Evolutionary conservation across 2,888 invertebrate species (phyloP), one percentile per base, ranked within the genome.

Genomic region (Amblyjoppa fuscipennis): DNA sequence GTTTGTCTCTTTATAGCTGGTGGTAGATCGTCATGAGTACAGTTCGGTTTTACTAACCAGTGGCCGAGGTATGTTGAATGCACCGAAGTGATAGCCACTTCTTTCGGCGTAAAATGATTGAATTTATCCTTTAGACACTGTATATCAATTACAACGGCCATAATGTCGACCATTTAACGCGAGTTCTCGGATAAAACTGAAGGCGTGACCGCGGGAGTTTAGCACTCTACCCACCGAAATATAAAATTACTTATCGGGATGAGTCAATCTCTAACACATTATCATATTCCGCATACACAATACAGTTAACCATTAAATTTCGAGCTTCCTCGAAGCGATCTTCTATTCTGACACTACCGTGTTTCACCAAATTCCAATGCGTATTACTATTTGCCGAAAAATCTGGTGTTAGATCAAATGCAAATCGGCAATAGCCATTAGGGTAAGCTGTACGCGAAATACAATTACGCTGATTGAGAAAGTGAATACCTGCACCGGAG

Each of bases 381-480:
- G 31, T 31, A 31, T 53, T 53, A n/a, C 53, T 53, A 16, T 53
- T 53, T 53, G 53, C 53, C 53, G 53, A 53, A 53, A 53, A n/a
- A 53, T 53, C 53, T 0, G 53, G 53, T n/a, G 53, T 53, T 16
- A 53, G 20, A 5, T 53, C 53, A n/a, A 53, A 31, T 31, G 31
- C 31, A 31, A 31, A 31, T 31, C 3, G 31, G 3, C 31, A 31
- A 3, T 31, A 31, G 84, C 83, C 61, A 89, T 91, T 9, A 92
- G 68, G 0, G 89, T 90, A 51, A 90, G 88, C 75, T 91, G 92
- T 3, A 89, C 88, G 81, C 61, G 90, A 64, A 41, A 89, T 31
- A 3, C 31, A n/a, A n/a, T n/a, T n/a, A n/a, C n/a, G n/a, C n/a
- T n/a, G n/a, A n/a, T n/a, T n/a, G n/a, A n/a, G n/a, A n/a, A n/a